Percentiles rank a stretch among this genome's conserved stretches.
Evolutionary conservation across 2,113 vertebrate genomes (phyloP).

Genomic region (Monopterus albus): DNA sequence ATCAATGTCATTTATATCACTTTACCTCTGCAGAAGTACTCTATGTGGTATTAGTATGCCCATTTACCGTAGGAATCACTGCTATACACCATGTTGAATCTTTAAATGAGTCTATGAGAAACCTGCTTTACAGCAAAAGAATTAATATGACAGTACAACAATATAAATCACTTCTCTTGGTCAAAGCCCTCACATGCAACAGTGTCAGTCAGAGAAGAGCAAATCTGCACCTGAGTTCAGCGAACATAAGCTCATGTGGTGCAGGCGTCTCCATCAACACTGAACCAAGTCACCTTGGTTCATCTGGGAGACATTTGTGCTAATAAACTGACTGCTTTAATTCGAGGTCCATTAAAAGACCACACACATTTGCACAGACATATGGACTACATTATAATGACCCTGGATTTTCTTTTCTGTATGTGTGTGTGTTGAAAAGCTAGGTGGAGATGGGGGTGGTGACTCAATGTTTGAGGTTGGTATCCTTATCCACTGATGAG

Average conservation of each 20-base stretch:
- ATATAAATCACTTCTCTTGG: neutral
- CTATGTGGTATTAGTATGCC: no score
- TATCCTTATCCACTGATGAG: constrained; percentile 67
- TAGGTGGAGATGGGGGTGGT: constrained; percentile 1
- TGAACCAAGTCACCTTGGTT: constrained; percentile 41
- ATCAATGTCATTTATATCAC: no score
- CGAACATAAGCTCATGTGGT: neutral
- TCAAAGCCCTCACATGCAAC: no score
- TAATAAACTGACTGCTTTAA: constrained; percentile 42
- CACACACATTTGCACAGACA: constrained; percentile 11
- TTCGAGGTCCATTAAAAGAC: constrained; percentile 25
- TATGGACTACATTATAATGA: constrained; percentile 5
- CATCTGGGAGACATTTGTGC: constrained; percentile 4
- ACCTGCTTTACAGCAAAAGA: neutral
- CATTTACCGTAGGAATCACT: no score
- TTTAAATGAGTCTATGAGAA: no score
- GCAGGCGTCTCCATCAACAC: constrained; percentile 17
- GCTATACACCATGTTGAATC: no score
- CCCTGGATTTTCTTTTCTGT: constrained; percentile 1
- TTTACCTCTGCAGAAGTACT: no score
- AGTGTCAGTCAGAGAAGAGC: no score
- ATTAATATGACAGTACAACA: no score
- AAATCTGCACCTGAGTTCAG: no score
- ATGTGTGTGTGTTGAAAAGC: constrained; percentile 10
- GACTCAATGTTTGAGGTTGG: constrained; percentile 71